phyloP scores from a whole-genome alignment of 2,113 vertebrate species.

The Tiliqua scincoides region DNA sequence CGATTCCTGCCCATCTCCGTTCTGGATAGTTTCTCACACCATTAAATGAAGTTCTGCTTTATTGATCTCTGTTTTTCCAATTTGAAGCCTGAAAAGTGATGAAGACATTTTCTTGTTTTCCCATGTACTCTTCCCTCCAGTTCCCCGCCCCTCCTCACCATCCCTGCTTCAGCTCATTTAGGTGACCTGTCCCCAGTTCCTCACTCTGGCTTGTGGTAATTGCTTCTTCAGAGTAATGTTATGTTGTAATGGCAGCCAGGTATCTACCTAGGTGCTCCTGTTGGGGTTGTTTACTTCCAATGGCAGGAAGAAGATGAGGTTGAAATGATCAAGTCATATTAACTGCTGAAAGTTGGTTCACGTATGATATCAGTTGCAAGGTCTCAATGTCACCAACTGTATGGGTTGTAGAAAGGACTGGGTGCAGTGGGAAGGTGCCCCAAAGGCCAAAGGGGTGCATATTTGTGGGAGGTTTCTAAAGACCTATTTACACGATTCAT shows the following conservation, averaged over 20 bases:
- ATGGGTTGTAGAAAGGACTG: background rate
- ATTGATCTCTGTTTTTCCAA: constrained; percentile 78
- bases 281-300: background rate
- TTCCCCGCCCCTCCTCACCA: background rate
- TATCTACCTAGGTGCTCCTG: constrained; percentile 2
- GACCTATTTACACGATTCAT: background rate
- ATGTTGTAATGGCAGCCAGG: background rate
- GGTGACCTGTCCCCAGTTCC: constrained; percentile 66
- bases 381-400: background rate
- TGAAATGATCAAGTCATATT: constrained; percentile 41
- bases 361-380: background rate
- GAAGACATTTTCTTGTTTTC: constrained; percentile 74
- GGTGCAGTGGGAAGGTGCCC: background rate
- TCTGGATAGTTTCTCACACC: constrained; percentile 74
- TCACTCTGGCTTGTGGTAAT: constrained; percentile 60
- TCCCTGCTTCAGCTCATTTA: constrained; percentile 58
- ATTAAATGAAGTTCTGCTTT: constrained; percentile 77
- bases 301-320: constrained; percentile 38
- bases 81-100: constrained; percentile 74
- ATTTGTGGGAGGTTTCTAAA: background rate
- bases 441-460: background rate
- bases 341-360: constrained; percentile 33
- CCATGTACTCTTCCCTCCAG: constrained; percentile 44
- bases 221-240: constrained; percentile 66
- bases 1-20: constrained; percentile 70